Conservation (phyloP, 2,797 vertebrate species). For the Gallinago stenura region DNA sequence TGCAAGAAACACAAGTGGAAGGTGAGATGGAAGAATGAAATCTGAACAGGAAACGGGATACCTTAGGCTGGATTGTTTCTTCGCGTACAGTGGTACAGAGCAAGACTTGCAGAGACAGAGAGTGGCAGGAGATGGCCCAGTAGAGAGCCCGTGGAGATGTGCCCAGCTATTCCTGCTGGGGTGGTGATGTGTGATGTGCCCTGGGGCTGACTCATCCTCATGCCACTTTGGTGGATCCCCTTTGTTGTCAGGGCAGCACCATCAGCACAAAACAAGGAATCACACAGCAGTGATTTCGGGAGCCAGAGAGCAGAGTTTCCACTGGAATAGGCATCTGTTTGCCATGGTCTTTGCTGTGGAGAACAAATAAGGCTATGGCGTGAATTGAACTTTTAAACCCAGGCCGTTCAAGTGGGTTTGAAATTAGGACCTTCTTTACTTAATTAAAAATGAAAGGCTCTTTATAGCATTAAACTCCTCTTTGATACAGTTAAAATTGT, state of each 20-base stretch:
- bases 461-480: conserved; percentile 25
- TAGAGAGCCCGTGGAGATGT: not conserved
- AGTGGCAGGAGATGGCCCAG: not conserved
- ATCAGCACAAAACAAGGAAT: conserved; percentile 22
- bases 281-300: not conserved
- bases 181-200: not conserved
- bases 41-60: not conserved
- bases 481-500: conserved; percentile 50
- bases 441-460: conserved; percentile 59
- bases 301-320: not conserved
- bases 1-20: not conserved
- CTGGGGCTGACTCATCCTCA: not conserved
- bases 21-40: not conserved
- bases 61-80: not conserved
- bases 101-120: not conserved
- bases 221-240: not conserved
- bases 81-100: fast-evolving
- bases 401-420: not conserved
- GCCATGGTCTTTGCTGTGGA: not conserved
- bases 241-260: conserved; percentile 17
- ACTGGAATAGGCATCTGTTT: not conserved
- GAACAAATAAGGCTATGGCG: not conserved
- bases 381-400: conserved; percentile 60
- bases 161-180: not conserved
- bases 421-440: conserved; percentile 28